These are phyloP conservation scores for Hippocampus comes DNA, from an alignment of 2,113 vertebrate species.

Conservation along the genomic window DNA sequence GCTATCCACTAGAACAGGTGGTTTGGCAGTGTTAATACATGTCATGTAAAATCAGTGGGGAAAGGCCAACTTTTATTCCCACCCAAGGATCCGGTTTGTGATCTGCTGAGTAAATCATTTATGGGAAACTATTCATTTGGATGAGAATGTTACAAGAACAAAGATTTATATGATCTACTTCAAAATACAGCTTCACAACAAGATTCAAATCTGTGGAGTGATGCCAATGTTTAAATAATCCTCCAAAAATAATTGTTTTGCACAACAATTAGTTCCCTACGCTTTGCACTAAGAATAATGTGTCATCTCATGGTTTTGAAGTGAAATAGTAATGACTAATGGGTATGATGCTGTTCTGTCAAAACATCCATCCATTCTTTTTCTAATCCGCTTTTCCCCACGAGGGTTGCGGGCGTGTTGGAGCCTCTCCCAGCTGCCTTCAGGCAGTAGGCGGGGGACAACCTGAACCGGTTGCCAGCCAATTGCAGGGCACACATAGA, in stretches of 20 bases:
- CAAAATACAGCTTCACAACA: background rate
- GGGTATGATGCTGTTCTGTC: slow-evolving; percentile 6
- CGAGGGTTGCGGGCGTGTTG: no score
- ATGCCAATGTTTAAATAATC: background rate
- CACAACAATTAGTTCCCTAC: background rate
- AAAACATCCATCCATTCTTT: no score
- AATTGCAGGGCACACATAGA: no score
- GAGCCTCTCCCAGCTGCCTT: no score
- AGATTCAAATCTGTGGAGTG: background rate
- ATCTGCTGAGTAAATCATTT: slow-evolving; percentile 15
- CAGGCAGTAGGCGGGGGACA: no score
- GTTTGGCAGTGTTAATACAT: background rate
- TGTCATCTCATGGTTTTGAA: background rate
- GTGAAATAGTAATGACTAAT: background rate
- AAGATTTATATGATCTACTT: background rate
- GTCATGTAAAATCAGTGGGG: background rate
- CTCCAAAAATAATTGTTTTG: background rate
- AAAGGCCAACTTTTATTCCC: background rate
- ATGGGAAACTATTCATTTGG: background rate
- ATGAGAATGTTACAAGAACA: background rate
- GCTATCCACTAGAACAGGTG: slow-evolving; percentile 11
- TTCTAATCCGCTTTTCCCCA: no score
- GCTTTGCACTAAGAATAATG: background rate
- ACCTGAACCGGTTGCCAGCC: no score
- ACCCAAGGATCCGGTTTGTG: background rate